phyloP scores from a whole-genome alignment of 2,888 invertebrate genomes.

The Andrena bucephala region DNA sequence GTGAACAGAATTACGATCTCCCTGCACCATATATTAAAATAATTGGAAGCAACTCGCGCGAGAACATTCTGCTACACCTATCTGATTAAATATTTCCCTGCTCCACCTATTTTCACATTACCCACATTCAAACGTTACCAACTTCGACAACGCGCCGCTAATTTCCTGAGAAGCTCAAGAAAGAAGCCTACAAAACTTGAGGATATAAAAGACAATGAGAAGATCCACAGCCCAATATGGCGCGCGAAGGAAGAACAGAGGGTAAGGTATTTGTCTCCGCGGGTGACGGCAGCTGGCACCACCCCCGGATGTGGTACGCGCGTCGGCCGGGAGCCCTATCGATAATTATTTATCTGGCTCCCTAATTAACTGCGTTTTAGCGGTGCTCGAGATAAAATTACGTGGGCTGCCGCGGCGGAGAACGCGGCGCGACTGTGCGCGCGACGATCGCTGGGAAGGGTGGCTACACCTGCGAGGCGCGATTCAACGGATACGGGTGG shows the following conservation, averaged over 20 bases:
- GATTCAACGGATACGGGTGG: constrained; percentile 50
- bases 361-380: constrained; percentile 78
- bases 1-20: not conserved
- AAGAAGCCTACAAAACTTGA: not conserved
- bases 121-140: too few relatives aligned
- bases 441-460: constrained; percentile 36
- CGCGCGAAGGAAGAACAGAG: not conserved
- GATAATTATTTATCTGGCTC: constrained; percentile 77
- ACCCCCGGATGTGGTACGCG: constrained; percentile 75
- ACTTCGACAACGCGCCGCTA: too few relatives aligned
- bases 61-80: not conserved
- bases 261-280: constrained; percentile 30
- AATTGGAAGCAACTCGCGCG: not conserved
- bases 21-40: too few relatives aligned
- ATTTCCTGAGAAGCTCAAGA: not conserved
- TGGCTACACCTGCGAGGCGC: constrained; percentile 67
- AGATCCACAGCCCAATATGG: not conserved
- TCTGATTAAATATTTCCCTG: constrained; percentile 6
- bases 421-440: not conserved
- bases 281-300: constrained; percentile 69
- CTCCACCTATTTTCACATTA: not conserved
- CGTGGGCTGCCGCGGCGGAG: constrained; percentile 33
- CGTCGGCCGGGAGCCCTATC: constrained; percentile 71
- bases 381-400: constrained; percentile 67
- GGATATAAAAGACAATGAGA: constrained; percentile 1